Conservation (phyloP, 2,113 vertebrate species). For the Marcusenius ussheri region DNA sequence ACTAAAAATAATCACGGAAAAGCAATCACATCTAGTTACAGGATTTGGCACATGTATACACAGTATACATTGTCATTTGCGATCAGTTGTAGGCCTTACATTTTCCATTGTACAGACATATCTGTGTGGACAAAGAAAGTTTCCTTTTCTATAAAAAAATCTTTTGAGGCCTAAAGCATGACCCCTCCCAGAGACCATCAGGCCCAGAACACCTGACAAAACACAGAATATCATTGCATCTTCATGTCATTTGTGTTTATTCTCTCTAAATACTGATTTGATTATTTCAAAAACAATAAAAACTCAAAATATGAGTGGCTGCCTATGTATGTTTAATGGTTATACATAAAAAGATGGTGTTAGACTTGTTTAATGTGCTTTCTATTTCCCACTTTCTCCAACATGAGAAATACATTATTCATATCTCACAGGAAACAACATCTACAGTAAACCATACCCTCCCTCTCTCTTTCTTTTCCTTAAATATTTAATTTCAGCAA, state of each 20-base stretch:
- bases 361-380: slow-evolving; percentile 5
- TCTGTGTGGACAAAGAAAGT: background rate
- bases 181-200: background rate
- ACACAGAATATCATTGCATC: background rate
- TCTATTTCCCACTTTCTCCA: slow-evolving; percentile 2
- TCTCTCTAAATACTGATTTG: background rate
- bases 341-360: background rate
- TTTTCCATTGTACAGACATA: background rate
- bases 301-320: background rate
- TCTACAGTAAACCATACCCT: background rate
- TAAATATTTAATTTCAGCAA: slow-evolving; percentile 19
- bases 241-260: background rate
- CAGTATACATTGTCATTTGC: background rate
- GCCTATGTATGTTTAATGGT: background rate
- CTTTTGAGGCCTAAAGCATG: background rate
- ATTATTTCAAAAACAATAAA: background rate
- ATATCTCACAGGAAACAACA: slow-evolving; percentile 10
- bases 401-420: slow-evolving; percentile 20
- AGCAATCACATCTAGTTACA: background rate
- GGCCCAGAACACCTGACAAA: background rate
- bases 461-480: background rate
- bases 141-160: background rate
- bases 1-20: background rate
- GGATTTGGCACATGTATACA: too few species aligned
- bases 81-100: background rate